These are phyloP conservation scores for Heliconius charithonia DNA, from an alignment of 2,888 invertebrate species.

Conservation along the genomic window DNA sequence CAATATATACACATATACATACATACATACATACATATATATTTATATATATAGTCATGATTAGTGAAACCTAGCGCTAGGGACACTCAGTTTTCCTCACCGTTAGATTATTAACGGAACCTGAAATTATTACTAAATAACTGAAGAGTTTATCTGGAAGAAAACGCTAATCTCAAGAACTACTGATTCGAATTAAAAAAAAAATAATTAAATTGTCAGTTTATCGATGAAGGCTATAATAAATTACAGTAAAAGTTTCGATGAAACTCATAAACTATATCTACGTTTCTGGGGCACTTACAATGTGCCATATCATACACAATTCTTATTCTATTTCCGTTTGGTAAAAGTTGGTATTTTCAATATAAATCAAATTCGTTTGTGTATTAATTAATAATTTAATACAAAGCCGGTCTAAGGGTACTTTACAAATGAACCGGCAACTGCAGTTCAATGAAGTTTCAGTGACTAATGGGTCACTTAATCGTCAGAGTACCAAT, in stretches of 20 bases:
- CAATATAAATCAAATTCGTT: not conserved
- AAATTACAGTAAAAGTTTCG: too few relatives aligned
- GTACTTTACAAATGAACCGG: not conserved
- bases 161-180: too few relatives aligned
- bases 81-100: not conserved
- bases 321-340: too few relatives aligned
- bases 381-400: not conserved
- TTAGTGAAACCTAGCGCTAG: not conserved
- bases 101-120: too few relatives aligned
- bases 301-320: too few relatives aligned
- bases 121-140: too few relatives aligned
- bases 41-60: not conserved
- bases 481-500: not conserved
- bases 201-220: too few relatives aligned
- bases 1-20: not conserved
- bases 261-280: too few relatives aligned
- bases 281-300: too few relatives aligned
- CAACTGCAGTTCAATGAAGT: not conserved
- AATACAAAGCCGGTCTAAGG: not conserved
- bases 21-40: not conserved
- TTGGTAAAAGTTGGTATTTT: not conserved
- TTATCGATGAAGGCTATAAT: too few relatives aligned
- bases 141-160: too few relatives aligned
- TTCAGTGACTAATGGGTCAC: not conserved
- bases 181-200: too few relatives aligned